Base-by-base conservation (phyloP, 1,140 invertebrate genomes). In the Diploscapter pachys region DNA sequence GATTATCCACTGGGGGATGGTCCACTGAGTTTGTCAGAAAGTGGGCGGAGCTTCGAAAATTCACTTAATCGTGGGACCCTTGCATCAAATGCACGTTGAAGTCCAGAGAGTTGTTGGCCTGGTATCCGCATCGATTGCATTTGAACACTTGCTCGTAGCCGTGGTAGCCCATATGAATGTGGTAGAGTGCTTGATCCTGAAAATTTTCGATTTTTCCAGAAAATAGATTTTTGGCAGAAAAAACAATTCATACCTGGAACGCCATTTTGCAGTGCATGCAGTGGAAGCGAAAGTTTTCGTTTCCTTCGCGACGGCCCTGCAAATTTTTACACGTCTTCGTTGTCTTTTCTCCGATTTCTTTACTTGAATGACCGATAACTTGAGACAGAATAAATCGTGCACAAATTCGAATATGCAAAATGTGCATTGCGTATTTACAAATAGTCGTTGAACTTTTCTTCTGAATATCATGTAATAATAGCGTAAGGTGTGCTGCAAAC, bases 111-210 rank as follows among this genome's bases (percentile, higher is more conserved):
- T 96, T 92, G 2, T 89, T 85, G 75, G 91, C 92, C 72, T 90
- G 86, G 72, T 92, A 89, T 2, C 94, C 94, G 85, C 95, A 98
- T 88, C 92, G 92, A 87, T 94, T 95, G 86, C 95, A 98, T 76
- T 91, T 92, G 86, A 93, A 96, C 0, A 94, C 94, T 85, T 96
- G 90, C 70, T 91, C 89, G 87, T 90, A 92, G 4, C 91, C 92
- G 86, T 98, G 96, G 86, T 93, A 96, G 71, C 92, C 92, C 93
- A 96, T 96, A 87, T 98, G 95, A 82, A 96, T 92, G 0, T 91
- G 91, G 87, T 93, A 94, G 90, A 98, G 92, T 5, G 93, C 90
- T 53, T 91, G 89, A 83, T 96, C 92, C 13, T 90, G 86, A 97
- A 98, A 3, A 90, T 89, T 52, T 5, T 3, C 49, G 50, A 5